Evolutionary conservation across 2,113 vertebrate genomes (phyloP).

Genomic region (Podarcis raffonei): DNA sequence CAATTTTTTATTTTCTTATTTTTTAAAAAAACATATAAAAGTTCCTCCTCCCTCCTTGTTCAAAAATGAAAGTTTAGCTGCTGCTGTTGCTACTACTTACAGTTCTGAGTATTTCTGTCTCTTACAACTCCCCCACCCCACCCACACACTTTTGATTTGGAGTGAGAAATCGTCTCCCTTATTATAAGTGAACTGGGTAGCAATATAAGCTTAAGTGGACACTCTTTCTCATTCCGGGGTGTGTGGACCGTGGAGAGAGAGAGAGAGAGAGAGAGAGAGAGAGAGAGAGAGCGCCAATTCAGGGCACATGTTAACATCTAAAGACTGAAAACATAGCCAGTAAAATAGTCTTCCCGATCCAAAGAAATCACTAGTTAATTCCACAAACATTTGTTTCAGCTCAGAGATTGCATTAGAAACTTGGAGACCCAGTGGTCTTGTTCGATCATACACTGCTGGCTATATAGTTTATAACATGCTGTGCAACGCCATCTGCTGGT

Average conservation of each 20-base stretch:
- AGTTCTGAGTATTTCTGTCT: conserved; percentile 76
- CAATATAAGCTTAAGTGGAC: conserved; percentile 58
- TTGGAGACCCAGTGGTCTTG: conserved; percentile 59
- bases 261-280: too few relatives aligned
- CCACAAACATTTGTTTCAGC: conserved; percentile 87
- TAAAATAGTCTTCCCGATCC: conserved; percentile 70
- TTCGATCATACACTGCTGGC: neutral
- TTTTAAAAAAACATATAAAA: conserved; percentile 13
- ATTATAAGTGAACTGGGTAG: conserved; percentile 62
- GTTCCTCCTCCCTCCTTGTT: conserved; percentile 43
- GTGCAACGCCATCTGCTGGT: conserved; percentile 81
- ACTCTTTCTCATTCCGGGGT: conserved; percentile 44
- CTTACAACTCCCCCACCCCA: conserved; percentile 70
- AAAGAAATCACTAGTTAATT: conserved; percentile 94
- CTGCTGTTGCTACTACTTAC: conserved; percentile 84
- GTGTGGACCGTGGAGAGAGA: neutral
- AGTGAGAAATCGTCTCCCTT: conserved; percentile 70
- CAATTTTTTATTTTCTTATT: conserved; percentile 16
- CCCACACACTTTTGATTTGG: conserved; percentile 66
- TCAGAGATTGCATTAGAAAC: conserved; percentile 77
- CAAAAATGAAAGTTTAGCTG: conserved; percentile 70
- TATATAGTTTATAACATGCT: conserved; percentile 65
- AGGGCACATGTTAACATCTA: conserved; percentile 67
- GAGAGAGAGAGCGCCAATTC: conserved; percentile 17
- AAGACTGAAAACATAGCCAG: conserved; percentile 71